phyloP scores from a whole-genome alignment of 2,888 invertebrate genomes.

The Ctena decussata region DNA sequence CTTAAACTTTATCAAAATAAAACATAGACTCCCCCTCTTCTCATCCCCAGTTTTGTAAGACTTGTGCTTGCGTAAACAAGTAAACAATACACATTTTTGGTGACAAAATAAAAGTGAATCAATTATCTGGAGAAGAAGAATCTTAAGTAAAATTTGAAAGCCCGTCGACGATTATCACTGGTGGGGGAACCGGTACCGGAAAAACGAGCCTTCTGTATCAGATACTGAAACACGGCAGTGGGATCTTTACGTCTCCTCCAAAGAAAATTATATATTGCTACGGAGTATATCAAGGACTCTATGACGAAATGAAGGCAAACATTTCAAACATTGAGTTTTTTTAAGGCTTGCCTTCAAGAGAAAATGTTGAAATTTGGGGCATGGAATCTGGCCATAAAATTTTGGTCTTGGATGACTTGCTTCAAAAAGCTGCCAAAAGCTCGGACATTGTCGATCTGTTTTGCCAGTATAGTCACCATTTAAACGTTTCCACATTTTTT shows the following conservation, averaged over 20 bases:
- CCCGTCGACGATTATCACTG: background rate
- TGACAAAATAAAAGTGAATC: too few species aligned
- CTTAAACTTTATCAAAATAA: too few species aligned
- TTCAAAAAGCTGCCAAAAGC: background rate
- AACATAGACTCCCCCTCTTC: too few species aligned
- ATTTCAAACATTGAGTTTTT: background rate
- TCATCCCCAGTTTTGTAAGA: too few species aligned
- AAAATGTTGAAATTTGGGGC: background rate
- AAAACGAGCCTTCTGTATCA: background rate
- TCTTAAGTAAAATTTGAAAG: background rate
- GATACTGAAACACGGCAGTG: background rate
- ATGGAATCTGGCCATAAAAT: background rate
- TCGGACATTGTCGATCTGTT: background rate
- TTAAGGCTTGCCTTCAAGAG: background rate
- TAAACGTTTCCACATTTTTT: background rate
- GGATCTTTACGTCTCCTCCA: background rate
- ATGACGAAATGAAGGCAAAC: background rate
- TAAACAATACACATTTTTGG: too few species aligned
- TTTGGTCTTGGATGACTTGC: background rate
- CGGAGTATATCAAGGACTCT: background rate
- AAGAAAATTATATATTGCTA: background rate
- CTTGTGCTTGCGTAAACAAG: too few species aligned
- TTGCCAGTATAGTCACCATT: background rate
- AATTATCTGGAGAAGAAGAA: too few species aligned
- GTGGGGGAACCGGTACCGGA: background rate